Percentiles rank a stretch among this genome's conserved stretches.
phyloP scores from a whole-genome alignment of 1,140 invertebrate species.

The Calycopis cecrops region DNA sequence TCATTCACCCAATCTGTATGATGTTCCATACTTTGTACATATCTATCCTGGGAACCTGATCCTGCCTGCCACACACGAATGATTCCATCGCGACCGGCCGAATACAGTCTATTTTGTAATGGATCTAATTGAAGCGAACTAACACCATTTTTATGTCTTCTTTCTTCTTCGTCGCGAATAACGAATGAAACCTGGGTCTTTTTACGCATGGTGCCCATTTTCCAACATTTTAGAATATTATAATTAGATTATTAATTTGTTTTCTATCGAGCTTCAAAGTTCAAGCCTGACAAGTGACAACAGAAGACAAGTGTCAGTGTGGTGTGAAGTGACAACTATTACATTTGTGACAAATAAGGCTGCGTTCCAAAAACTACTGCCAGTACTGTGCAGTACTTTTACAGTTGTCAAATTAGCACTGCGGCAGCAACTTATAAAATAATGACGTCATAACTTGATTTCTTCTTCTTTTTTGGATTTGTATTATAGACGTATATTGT shows the following conservation, averaged over 20 bases:
- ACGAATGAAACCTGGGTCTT: slow-evolving; percentile 95
- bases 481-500: too few species aligned
- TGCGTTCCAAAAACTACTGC: too few species aligned
- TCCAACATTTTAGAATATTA: slow-evolving; percentile 63
- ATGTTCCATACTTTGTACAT: slow-evolving; percentile 97
- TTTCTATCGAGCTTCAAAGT: too few species aligned
- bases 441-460: too few species aligned
- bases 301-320: too few species aligned
- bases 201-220: slow-evolving; percentile 73
- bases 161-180: slow-evolving; percentile 96
- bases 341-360: too few species aligned
- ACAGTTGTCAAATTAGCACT: too few species aligned
- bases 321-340: too few species aligned
- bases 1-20: slow-evolving; percentile 99
- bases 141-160: slow-evolving; percentile 94
- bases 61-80: slow-evolving; percentile 96
- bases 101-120: slow-evolving; percentile 91
- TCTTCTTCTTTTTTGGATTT: too few species aligned
- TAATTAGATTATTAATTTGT: slow-evolving; percentile 25
- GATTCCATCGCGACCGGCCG: slow-evolving; percentile 98
- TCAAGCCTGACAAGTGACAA: too few species aligned
- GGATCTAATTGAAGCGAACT: slow-evolving; percentile 97
- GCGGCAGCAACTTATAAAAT: too few species aligned
- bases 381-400: too few species aligned
- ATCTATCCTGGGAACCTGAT: slow-evolving; percentile 81